phyloP scores from a whole-genome alignment of 2,113 vertebrate genomes.

The Aspidoscelis tigris region DNA sequence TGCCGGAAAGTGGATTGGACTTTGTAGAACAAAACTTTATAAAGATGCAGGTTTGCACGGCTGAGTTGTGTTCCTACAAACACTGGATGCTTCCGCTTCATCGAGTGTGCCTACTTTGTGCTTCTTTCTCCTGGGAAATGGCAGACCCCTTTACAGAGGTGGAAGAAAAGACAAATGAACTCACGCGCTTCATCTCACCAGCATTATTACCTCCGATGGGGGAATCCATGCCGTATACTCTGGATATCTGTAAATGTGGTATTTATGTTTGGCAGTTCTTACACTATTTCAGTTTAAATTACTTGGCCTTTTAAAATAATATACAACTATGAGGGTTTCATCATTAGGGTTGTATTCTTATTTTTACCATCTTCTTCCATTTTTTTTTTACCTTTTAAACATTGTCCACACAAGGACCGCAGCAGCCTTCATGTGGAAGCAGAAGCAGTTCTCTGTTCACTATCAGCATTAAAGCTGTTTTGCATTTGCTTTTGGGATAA shows the following conservation, averaged over 20 bases:
- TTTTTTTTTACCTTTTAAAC: conserved; percentile 30
- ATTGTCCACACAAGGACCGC: conserved; percentile 46
- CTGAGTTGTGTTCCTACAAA: conserved; percentile 67
- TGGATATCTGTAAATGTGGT: conserved; percentile 53
- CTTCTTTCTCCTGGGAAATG: conserved; percentile 44
- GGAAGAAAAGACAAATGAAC: conserved; percentile 39
- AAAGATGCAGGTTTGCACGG: conserved; percentile 61
- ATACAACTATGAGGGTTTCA: conserved; percentile 30
- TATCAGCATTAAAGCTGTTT: conserved; percentile 61
- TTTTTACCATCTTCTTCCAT: neutral
- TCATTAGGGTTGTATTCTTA: conserved; percentile 42
- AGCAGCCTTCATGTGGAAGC: conserved; percentile 53
- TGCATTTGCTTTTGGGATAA: conserved; percentile 53
- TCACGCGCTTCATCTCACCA: conserved; percentile 43
- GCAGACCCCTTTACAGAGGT: conserved; percentile 48
- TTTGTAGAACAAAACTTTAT: conserved; percentile 45
- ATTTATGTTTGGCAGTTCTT: conserved; percentile 63
- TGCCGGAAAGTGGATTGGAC: conserved; percentile 45
- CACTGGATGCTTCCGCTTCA: conserved; percentile 75
- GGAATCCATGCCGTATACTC: conserved; percentile 43
- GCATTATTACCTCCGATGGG: conserved; percentile 31
- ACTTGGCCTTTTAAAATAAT: conserved; percentile 43
- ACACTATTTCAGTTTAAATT: conserved; percentile 59
- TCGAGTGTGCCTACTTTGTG: conserved; percentile 59
- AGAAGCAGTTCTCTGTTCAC: conserved; percentile 57